These are phyloP conservation scores for Hippocampus abdominalis DNA, from an alignment of 2,113 vertebrate species.

Conservation along the genomic window DNA sequence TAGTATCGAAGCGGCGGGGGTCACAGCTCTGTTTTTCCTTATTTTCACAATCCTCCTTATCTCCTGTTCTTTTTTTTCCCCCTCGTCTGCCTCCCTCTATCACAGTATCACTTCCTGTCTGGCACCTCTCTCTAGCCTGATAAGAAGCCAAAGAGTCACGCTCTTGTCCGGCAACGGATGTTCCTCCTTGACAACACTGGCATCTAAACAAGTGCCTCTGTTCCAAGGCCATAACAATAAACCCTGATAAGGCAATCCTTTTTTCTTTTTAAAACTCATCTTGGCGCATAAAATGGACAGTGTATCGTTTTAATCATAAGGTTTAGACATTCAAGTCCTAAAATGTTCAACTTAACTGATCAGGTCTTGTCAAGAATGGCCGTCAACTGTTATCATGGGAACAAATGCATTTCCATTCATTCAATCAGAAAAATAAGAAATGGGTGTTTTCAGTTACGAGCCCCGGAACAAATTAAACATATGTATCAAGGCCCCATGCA, in stretches of 20 bases:
- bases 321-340: no score
- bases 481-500: no score
- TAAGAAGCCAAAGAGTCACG: constrained; percentile 49
- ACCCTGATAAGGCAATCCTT: constrained; percentile 28
- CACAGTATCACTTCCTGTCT: constrained; percentile 49
- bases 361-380: no score
- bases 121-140: constrained; percentile 43
- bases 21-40: constrained; percentile 12
- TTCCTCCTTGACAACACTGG: constrained; percentile 48
- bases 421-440: no score
- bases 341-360: no score
- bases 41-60: constrained; percentile 20
- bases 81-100: constrained; percentile 21
- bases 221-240: constrained; percentile 37
- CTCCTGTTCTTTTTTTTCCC: constrained; percentile 9
- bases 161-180: constrained; percentile 48
- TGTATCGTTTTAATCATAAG: not conserved
- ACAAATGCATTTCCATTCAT: no score
- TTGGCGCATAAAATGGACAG: not conserved
- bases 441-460: no score
- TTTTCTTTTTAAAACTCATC: constrained; percentile 3
- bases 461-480: no score
- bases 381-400: no score
- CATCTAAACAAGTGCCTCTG: constrained; percentile 30
- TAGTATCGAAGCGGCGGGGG: constrained; percentile 11